Conservation (phyloP, 1,140 invertebrate species). For the Papilio aristodemus region DNA sequence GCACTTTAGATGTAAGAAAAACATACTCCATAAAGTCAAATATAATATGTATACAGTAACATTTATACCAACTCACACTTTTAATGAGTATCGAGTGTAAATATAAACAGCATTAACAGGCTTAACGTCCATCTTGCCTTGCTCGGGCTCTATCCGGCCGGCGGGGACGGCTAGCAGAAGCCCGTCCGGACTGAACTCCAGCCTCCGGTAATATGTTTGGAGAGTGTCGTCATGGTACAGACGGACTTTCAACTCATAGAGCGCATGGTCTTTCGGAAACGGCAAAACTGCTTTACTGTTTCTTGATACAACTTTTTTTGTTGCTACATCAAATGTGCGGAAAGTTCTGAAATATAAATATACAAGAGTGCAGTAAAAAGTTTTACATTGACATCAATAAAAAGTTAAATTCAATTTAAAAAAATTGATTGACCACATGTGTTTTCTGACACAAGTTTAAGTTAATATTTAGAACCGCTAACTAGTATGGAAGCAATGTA, state of each 20-base stretch:
- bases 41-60: background rate
- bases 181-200: slow-evolving; percentile 95
- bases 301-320: slow-evolving; percentile 86
- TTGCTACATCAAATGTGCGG: slow-evolving; percentile 86
- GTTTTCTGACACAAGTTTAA: too few species aligned
- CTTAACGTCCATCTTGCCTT: slow-evolving; percentile 79
- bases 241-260: slow-evolving; percentile 83
- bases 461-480: too few species aligned
- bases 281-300: slow-evolving; percentile 86
- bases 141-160: slow-evolving; percentile 86
- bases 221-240: slow-evolving; percentile 97
- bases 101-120: slow-evolving; percentile 89
- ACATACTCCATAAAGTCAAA: too few species aligned
- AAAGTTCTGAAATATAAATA: slow-evolving; percentile 81
- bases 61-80: slow-evolving; percentile 81
- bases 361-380: background rate
- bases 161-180: slow-evolving; percentile 92
- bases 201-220: slow-evolving; percentile 94
- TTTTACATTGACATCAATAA: background rate
- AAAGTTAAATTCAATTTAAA: background rate
- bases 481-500: too few species aligned
- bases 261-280: slow-evolving; percentile 80
- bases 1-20: too few species aligned
- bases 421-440: background rate
- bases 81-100: slow-evolving; percentile 87